Percentiles rank a stretch among this genome's conserved stretches.
These are phyloP conservation scores for Pollimyrus isidori DNA, from an alignment of 2,113 vertebrate genomes.

Conservation along the genomic window DNA sequence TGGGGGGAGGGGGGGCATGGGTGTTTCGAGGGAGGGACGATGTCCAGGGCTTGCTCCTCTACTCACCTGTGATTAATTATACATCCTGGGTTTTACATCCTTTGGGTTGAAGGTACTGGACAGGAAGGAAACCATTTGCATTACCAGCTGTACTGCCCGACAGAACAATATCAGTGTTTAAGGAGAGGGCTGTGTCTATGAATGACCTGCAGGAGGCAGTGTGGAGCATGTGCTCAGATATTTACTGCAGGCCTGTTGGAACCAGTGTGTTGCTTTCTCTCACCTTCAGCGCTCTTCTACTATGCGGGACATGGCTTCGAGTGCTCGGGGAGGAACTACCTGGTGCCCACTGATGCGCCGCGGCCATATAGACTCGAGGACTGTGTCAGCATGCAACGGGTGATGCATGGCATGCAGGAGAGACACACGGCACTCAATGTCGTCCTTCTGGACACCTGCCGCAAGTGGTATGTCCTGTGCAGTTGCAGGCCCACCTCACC, in stretches of 20 bases:
- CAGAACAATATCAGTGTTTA: not conserved
- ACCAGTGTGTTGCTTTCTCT: not conserved
- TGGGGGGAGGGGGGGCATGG: not conserved
- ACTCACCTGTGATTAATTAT: not conserved
- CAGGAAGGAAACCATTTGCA: not conserved
- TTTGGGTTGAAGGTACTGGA: not conserved
- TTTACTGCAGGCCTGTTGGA: not conserved
- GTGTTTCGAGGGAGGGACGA: not conserved
- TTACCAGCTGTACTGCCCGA: not conserved
- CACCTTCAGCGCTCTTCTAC: slow-evolving; percentile 71
- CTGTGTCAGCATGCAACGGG: slow-evolving; percentile 75
- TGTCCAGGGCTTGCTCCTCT: not conserved
- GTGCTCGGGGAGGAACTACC: slow-evolving; percentile 70
- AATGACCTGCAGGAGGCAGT: not conserved
- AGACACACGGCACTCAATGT: slow-evolving; percentile 65
- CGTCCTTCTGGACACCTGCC: slow-evolving; percentile 74
- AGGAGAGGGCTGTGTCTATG: not conserved
- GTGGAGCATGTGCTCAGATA: not conserved
- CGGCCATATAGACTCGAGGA: slow-evolving; percentile 67
- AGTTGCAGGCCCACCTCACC: not conserved
- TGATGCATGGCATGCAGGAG: slow-evolving; percentile 74
- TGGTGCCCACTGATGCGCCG: slow-evolving; percentile 74
- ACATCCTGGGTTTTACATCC: not conserved
- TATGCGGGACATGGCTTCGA: slow-evolving; percentile 81
- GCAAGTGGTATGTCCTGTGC: slow-evolving; percentile 62